Evolutionary conservation across 2,888 invertebrate genomes (phyloP).

Genomic region (Oeneis ivallda): DNA sequence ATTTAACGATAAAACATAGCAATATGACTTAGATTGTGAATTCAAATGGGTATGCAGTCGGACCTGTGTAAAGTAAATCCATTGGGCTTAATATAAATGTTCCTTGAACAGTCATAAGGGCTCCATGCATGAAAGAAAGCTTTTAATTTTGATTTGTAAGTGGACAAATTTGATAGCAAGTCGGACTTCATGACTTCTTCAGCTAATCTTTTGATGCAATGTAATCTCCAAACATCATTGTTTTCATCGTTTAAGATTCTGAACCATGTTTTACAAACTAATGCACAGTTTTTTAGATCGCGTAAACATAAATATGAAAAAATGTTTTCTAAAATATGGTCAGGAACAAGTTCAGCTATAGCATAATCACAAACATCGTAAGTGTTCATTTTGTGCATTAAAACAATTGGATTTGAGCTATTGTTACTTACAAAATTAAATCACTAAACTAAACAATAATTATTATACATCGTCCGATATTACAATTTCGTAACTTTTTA

Average conservation of each 20-base stretch:
- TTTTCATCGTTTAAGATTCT: constrained; percentile 94
- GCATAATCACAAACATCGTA: constrained; percentile 32
- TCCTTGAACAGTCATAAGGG: constrained; percentile 97
- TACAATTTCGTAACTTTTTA: too few relatives aligned
- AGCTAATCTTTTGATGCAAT: constrained; percentile 92
- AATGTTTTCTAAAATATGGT: constrained; percentile 92
- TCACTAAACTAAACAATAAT: too few relatives aligned
- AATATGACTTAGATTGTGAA: background rate
- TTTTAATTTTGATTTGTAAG: constrained; percentile 95
- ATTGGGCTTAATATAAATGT: constrained; percentile 97
- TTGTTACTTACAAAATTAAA: too few relatives aligned
- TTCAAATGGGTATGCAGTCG: background rate
- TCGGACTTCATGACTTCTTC: constrained; percentile 94
- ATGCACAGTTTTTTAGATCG: constrained; percentile 93
- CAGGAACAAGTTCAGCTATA: constrained; percentile 84
- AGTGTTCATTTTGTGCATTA: constrained; percentile 26
- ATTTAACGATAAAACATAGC: background rate
- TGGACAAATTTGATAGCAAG: constrained; percentile 91
- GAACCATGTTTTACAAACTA: constrained; percentile 97
- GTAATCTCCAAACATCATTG: constrained; percentile 96
- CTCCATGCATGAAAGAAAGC: constrained; percentile 99
- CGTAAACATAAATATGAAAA: constrained; percentile 94
- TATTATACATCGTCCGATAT: too few relatives aligned
- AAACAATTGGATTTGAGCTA: background rate
- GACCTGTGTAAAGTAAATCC: constrained; percentile 97